Conservation (phyloP, 2,113 vertebrate genomes). For the Thamnophis sirtalis region DNA sequence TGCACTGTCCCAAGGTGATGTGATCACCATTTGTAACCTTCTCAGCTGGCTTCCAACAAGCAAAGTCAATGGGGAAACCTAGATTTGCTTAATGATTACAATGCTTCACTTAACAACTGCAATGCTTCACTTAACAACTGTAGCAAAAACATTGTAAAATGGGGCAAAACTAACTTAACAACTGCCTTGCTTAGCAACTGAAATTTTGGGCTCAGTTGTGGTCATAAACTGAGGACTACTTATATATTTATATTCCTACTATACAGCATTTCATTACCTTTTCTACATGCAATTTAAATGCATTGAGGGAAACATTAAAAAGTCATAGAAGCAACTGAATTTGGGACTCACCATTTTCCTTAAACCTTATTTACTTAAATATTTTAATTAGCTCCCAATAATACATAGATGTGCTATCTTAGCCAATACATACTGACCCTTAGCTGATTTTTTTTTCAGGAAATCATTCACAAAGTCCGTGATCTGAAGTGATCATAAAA, state of each 20-base stretch:
- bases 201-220: neutral
- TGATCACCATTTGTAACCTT: neutral
- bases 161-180: neutral
- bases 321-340: neutral
- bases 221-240: neutral
- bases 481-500: constrained; percentile 26
- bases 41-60: neutral
- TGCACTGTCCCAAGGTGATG: neutral
- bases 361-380: neutral
- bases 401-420: constrained; percentile 26
- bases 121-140: neutral
- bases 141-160: neutral
- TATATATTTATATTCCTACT: neutral
- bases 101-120: neutral
- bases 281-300: neutral
- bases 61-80: neutral
- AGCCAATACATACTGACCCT: constrained; percentile 14
- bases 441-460: neutral
- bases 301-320: neutral
- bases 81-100: neutral
- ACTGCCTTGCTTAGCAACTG: neutral
- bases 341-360: neutral
- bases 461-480: neutral
- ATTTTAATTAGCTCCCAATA: neutral
- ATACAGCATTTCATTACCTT: neutral